phyloP scores from a whole-genome alignment of 2,113 vertebrate species.

The Beaufortia kweichowensis region DNA sequence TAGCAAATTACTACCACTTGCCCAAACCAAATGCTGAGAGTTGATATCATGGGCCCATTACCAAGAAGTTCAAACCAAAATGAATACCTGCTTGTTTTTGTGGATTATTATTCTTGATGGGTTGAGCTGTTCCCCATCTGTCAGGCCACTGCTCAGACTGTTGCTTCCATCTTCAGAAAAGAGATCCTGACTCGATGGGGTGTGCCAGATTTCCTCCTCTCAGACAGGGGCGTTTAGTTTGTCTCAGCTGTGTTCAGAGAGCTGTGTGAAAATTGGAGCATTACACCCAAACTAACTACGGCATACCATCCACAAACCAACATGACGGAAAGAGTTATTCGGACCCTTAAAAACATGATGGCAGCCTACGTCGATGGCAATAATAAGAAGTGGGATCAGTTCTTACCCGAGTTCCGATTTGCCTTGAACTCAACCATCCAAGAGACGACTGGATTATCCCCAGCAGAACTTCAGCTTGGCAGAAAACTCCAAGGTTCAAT shows the following conservation, averaged over 20 bases:
- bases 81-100: too few species aligned
- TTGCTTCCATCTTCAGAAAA: constrained; percentile 1
- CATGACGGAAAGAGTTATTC: neutral
- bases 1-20: too few species aligned
- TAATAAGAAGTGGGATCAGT: neutral
- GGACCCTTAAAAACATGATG: neutral
- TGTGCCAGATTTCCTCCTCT: neutral
- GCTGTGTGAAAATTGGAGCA: neutral
- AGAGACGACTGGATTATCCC: too few species aligned
- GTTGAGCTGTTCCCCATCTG: constrained; percentile 32
- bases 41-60: too few species aligned
- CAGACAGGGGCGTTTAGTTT: neutral
- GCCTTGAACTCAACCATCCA: too few species aligned
- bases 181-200: neutral
- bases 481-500: too few species aligned
- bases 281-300: too few species aligned
- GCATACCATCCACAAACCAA: constrained; percentile 7
- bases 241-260: neutral
- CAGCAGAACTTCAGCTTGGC: too few species aligned
- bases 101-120: constrained; percentile 33
- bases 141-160: neutral
- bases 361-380: neutral
- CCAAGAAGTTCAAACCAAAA: too few species aligned
- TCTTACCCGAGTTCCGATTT: neutral
- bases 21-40: too few species aligned